Conservation (phyloP, 2,797 vertebrate species). For the Enteromius argenteus region DNA sequence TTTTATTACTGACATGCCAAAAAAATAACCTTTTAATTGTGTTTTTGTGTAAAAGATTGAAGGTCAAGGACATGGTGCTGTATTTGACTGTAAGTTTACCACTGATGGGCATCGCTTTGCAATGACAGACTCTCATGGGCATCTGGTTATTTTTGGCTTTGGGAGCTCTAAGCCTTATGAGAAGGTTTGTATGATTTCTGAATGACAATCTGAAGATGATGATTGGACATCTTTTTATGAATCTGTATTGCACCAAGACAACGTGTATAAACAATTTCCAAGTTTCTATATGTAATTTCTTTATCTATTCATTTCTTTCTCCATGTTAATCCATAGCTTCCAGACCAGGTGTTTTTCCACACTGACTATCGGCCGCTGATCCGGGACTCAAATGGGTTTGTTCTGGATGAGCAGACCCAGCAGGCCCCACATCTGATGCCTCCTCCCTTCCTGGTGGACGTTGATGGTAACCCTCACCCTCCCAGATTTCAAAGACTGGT, state of each 20-base stretch:
- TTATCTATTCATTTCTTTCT: not conserved
- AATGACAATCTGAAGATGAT: not conserved
- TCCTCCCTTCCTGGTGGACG: conserved; percentile 96
- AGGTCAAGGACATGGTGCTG: conserved; percentile 95
- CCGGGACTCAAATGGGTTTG: conserved; percentile 91
- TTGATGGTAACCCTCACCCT: conserved; percentile 97
- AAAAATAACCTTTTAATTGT: not conserved
- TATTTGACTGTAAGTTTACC: conserved; percentile 98
- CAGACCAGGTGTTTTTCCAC: conserved; percentile 99
- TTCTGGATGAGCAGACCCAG: conserved; percentile 97
- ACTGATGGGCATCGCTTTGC: conserved; percentile 95
- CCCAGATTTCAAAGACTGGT: conserved; percentile 92
- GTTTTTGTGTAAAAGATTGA: conserved; percentile 84
- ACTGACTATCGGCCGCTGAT: conserved; percentile 97
- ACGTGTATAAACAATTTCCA: not conserved
- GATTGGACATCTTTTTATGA: not conserved
- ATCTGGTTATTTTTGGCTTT: conserved; percentile 94
- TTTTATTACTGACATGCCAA: not conserved
- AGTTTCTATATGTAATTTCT: not conserved
- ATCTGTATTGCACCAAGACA: not conserved
- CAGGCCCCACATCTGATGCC: conserved; percentile 99
- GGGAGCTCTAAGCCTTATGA: conserved; percentile 93
- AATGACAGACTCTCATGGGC: conserved; percentile 96
- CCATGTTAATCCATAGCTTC: conserved; percentile 82
- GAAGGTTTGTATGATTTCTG: conserved; percentile 79